Base-by-base conservation (phyloP, 2,113 vertebrate genomes). In the Ranitomeya variabilis region DNA sequence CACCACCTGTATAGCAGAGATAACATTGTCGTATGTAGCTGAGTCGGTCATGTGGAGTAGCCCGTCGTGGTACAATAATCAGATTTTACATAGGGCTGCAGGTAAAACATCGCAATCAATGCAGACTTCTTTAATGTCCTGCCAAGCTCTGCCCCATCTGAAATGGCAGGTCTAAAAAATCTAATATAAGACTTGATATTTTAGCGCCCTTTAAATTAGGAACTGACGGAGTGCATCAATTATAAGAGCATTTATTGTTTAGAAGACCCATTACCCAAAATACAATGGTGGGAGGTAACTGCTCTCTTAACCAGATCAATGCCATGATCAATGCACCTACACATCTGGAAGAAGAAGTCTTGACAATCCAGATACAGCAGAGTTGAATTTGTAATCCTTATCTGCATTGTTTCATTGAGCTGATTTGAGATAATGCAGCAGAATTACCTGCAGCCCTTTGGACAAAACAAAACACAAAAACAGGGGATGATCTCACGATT, bases 191-290 rank as follows among this genome's bases (percentile, higher is more conserved):
- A 80, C 23, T 15, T 31, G 74, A 18, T 77, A 62, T 60, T 23
- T 31, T 23, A 73, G n/a, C 1, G 10, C 26, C 67, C 69, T 52
- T 86, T 77, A 86, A 60, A 45, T 55, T 11, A 76, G 23, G 52
- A 59, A 79, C 14, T n/a, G 23, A 76, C 2, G 21, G 31, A 26
- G 69, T 62, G 13, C 83, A 74, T 76, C 55, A 83, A 76, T 88
- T 82, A 64, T 18, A 76, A 26, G 67, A 26, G 9, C 67, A 88
- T 81, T 74, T 83, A 26, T 54, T 55, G 67, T 79, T 52, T 31
- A 76, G 67, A 37, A 54, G 69, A 74, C 54, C 87, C 55, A 76
- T 74, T 78, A 77, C 77, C 76, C 64, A 60, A 86, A 86, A 77
- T 86, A 86, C 73, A 77, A 86, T 62, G 71, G 85, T n/a, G 69